These are phyloP conservation scores for Anser brachyrhynchus DNA, from an alignment of 2,113 vertebrate genomes.

Conservation along the genomic window DNA sequence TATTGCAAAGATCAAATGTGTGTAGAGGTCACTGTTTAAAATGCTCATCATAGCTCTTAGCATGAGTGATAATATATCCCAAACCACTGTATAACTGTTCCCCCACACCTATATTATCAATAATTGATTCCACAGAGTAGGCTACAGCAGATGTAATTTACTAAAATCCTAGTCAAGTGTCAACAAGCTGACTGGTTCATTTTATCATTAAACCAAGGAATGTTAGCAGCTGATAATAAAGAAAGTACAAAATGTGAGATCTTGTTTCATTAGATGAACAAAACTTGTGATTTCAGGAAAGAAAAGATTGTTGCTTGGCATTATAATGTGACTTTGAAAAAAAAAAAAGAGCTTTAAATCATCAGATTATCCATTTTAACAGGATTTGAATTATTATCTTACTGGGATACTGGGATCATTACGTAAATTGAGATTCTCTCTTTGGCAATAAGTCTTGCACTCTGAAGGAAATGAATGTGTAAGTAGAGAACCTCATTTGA, in stretches of 20 bases:
- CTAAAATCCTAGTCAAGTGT: constrained; percentile 54
- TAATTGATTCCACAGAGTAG: constrained; percentile 48
- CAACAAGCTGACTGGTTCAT: constrained; percentile 47
- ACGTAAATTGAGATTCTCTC: background rate
- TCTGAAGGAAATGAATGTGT: background rate
- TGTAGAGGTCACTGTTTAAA: constrained; percentile 39
- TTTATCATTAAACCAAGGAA: constrained; percentile 39
- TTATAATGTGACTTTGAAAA: background rate
- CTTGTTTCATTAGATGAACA: constrained; percentile 18
- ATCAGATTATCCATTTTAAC: constrained; percentile 4
- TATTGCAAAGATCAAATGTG: background rate
- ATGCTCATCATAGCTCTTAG: constrained; percentile 40
- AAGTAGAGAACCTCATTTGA: background rate
- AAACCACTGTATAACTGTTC: constrained; percentile 37
- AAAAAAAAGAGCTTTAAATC: background rate
- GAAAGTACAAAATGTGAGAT: constrained; percentile 22
- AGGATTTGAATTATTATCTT: background rate
- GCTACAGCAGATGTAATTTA: constrained; percentile 49
- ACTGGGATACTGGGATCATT: background rate
- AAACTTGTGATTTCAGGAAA: constrained; percentile 29
- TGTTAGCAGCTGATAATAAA: constrained; percentile 26
- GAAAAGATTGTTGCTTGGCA: background rate
- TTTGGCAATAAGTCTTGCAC: background rate
- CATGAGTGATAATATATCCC: background rate
- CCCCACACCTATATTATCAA: constrained; percentile 54